Percentiles rank a stretch among this genome's conserved stretches.
Conservation (phyloP, 2,113 vertebrate genomes). For the Dasypus novemcinctus region DNA sequence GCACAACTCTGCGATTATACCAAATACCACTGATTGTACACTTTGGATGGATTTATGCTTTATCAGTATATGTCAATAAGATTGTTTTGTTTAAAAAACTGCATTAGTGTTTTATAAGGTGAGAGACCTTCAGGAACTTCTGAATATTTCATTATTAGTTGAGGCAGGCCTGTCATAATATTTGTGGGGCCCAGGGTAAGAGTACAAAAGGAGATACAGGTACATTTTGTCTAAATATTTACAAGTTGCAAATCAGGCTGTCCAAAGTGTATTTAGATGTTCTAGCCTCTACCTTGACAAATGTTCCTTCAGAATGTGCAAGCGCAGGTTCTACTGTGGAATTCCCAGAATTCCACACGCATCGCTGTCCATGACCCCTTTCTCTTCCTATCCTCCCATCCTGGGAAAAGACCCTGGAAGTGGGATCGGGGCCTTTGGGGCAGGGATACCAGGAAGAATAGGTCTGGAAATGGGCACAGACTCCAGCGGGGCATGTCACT, state of each 20-base stretch:
- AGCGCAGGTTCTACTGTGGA: background rate
- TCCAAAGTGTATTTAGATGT: background rate
- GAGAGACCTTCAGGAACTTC: background rate
- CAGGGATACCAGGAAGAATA: background rate
- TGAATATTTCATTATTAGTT: background rate
- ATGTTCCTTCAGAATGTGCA: background rate
- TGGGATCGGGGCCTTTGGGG: background rate
- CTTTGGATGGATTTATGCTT: too few relatives aligned
- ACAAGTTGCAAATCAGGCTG: background rate
- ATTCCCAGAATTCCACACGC: background rate
- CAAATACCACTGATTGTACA: too few relatives aligned
- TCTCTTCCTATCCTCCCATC: background rate
- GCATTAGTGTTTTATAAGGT: background rate
- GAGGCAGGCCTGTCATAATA: background rate
- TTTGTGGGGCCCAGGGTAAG: background rate
- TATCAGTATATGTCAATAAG: too few relatives aligned
- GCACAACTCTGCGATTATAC: too few relatives aligned
- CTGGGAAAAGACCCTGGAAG: background rate
- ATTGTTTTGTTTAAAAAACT: background rate
- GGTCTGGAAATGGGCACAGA: background rate
- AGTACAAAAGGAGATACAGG: background rate
- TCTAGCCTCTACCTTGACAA: background rate
- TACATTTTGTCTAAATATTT: background rate
- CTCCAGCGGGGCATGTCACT: background rate
- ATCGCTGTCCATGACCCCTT: background rate